Conservation (phyloP, 2,797 vertebrate species). For the Chaetodon trifasciatus region DNA sequence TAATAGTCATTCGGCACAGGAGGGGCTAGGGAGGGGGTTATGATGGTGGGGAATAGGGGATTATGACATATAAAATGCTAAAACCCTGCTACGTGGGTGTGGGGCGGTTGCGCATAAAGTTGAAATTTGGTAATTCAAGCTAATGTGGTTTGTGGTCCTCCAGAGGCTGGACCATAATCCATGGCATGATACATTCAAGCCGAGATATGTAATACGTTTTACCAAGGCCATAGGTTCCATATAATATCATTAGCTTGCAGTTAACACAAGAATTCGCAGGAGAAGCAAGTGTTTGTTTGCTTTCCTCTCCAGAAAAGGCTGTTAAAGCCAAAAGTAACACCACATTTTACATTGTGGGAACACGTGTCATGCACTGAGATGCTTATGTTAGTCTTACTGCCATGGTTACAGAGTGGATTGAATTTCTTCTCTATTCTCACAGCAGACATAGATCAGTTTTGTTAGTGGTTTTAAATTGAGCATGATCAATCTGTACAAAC, state of each 20-base stretch:
- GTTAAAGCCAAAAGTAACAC: conserved; percentile 78
- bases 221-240: conserved; percentile 87
- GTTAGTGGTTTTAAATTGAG: conserved; percentile 40
- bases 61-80: conserved; percentile 92
- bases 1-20: conserved; percentile 88
- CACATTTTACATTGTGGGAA: conserved; percentile 73
- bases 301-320: conserved; percentile 69
- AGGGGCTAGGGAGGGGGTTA: conserved; percentile 76
- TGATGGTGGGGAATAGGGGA: conserved; percentile 82
- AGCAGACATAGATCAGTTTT: conserved; percentile 36
- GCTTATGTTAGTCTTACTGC: conserved; percentile 68
- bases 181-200: conserved; percentile 89
- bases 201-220: conserved; percentile 90
- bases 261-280: conserved; percentile 83
- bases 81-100: conserved; percentile 82
- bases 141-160: conserved; percentile 91
- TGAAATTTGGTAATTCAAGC: conserved; percentile 90
- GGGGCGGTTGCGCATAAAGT: conserved; percentile 85
- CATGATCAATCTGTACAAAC: conserved; percentile 57
- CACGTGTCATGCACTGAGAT: conserved; percentile 74
- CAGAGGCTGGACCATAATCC: conserved; percentile 88
- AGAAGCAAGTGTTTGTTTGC: conserved; percentile 78
- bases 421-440: conserved; percentile 64
- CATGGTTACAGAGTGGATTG: conserved; percentile 69
- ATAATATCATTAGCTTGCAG: conserved; percentile 86